These are phyloP conservation scores for Platycercus adscitus DNA, from an alignment of 2,113 vertebrate genomes.

Conservation along the genomic window DNA sequence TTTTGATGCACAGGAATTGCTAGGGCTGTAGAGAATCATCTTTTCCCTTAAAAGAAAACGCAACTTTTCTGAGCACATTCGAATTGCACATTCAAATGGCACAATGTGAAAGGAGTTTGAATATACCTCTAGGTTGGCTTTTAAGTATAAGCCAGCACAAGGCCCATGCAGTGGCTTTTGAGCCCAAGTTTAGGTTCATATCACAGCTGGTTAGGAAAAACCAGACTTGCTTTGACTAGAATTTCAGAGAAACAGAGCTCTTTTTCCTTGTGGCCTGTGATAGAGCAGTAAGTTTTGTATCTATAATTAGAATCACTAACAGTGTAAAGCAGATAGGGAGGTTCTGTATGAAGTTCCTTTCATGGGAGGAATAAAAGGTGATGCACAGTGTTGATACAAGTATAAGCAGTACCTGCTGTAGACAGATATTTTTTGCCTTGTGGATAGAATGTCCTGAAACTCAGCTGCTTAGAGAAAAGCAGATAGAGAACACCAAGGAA, in stretches of 20 bases:
- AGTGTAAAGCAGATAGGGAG: neutral
- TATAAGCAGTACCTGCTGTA: neutral
- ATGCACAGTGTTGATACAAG: fast-evolving
- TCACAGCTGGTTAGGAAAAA: neutral
- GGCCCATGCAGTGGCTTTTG: neutral
- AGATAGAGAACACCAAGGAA: neutral
- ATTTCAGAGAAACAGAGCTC: neutral
- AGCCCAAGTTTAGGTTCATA: neutral
- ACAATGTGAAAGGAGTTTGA: neutral
- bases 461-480: neutral
- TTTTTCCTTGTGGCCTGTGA: neutral
- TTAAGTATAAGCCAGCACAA: neutral
- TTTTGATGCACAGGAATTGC: neutral
- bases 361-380: neutral
- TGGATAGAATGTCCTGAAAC: neutral
- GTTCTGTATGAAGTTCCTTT: neutral
- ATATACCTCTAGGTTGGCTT: neutral
- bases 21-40: neutral
- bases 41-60: neutral
- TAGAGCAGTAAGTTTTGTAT: neutral
- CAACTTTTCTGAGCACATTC: neutral
- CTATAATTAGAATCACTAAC: neutral
- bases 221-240: neutral
- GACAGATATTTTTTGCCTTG: neutral
- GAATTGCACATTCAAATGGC: neutral